These are phyloP conservation scores for Coregonus ussuriensis DNA, from an alignment of 2,797 vertebrate species.

Conservation along the genomic window DNA sequence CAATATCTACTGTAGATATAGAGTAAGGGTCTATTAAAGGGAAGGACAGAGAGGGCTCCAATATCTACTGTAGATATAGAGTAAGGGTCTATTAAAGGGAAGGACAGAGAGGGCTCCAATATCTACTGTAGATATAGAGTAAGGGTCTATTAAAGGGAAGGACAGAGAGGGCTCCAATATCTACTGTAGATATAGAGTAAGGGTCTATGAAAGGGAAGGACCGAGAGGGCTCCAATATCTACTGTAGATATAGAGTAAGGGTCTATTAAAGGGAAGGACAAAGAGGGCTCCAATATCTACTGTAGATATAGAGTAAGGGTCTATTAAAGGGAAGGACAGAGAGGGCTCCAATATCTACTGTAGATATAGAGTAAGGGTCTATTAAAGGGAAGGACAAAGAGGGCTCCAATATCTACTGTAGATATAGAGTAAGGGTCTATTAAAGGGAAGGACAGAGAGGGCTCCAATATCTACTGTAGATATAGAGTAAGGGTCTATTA, in stretches of 20 bases:
- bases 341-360: not conserved
- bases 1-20: too few relatives aligned
- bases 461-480: not conserved
- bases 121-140: not conserved
- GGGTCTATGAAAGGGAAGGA: not conserved
- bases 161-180: too few relatives aligned
- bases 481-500: too few relatives aligned
- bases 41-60: not conserved
- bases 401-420: not conserved
- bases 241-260: too few relatives aligned
- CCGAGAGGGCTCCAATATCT: not conserved
- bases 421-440: too few relatives aligned
- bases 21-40: too few relatives aligned
- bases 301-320: too few relatives aligned
- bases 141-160: too few relatives aligned
- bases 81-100: slow-evolving; percentile 1
- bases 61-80: not conserved
- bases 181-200: not conserved
- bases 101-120: not conserved
- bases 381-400: not conserved
- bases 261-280: not conserved
- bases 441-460: not conserved
- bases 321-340: not conserved
- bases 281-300: not conserved
- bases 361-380: too few relatives aligned